These are phyloP conservation scores for Cebus imitator DNA, from an alignment of 2,113 vertebrate genomes.

Conservation along the genomic window DNA sequence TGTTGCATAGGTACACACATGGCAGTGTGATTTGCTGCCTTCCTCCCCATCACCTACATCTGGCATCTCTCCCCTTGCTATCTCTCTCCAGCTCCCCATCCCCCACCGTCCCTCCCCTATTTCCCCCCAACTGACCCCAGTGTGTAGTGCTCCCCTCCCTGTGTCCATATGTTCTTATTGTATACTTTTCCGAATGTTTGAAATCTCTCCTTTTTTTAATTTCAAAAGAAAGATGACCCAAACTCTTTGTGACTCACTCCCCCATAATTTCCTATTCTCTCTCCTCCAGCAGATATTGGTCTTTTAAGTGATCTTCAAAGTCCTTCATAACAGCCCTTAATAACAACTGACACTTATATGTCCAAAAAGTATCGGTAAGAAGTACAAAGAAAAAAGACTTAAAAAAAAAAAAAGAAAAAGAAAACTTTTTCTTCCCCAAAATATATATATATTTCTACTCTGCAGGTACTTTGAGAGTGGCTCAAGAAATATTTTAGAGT, in stretches of 20 bases:
- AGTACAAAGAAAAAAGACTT: not conserved
- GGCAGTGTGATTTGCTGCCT: too few species aligned
- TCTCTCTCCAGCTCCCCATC: too few species aligned
- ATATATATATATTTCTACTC: not conserved
- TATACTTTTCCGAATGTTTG: not conserved
- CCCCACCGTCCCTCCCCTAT: too few species aligned
- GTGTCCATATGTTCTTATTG: not conserved
- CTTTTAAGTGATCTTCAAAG: slow-evolving; percentile 28
- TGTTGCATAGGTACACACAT: too few species aligned
- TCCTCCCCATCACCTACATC: too few species aligned
- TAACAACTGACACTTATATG: not conserved
- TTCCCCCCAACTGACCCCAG: too few species aligned
- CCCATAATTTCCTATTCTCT: not conserved
- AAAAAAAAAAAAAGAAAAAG: not conserved
- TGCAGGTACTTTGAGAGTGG: not conserved
- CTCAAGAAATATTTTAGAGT: slow-evolving; percentile 2
- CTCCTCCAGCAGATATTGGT: not conserved
- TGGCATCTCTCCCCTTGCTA: too few species aligned
- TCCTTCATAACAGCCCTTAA: slow-evolving; percentile 3
- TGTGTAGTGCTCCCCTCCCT: too few species aligned
- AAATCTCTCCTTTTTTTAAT: not conserved
- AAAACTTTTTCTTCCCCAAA: not conserved
- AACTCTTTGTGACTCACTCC: not conserved
- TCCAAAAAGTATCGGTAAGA: not conserved
- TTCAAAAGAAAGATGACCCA: not conserved